phyloP scores from a whole-genome alignment of 2,113 vertebrate genomes.

The Sphyrna mokarran region DNA sequence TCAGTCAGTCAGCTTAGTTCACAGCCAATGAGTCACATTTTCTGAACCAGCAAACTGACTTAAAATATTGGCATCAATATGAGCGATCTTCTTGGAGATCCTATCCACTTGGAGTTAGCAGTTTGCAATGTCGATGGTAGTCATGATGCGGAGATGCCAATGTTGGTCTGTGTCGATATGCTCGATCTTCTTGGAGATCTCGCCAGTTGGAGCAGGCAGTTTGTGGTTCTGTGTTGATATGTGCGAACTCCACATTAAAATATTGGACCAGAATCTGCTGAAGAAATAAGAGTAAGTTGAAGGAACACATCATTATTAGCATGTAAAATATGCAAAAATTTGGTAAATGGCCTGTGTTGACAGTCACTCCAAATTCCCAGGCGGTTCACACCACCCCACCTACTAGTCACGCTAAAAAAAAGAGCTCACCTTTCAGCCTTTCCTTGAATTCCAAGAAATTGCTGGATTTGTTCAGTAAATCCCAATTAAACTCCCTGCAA shows the following conservation, averaged over 20 bases:
- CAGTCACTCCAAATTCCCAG: background rate
- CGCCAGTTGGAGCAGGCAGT: too few relatives aligned
- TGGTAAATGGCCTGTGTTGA: background rate
- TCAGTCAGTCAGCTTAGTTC: background rate
- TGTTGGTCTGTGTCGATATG: too few relatives aligned
- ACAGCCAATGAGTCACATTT: background rate
- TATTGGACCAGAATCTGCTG: background rate
- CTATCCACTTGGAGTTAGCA: too few relatives aligned
- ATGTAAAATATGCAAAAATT: background rate
- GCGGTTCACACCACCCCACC: background rate
- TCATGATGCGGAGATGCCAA: too few relatives aligned
- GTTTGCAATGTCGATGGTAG: too few relatives aligned
- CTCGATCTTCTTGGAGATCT: too few relatives aligned
- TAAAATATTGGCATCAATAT: too few relatives aligned
- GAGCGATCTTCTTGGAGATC: too few relatives aligned
- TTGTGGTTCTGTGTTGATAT: too few relatives aligned
- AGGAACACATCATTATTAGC: background rate
- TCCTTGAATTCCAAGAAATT: background rate
- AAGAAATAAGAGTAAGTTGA: background rate
- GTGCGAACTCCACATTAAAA: too few relatives aligned
- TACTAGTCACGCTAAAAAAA: background rate
- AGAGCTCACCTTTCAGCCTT: background rate
- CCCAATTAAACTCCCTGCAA: background rate
- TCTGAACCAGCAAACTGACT: background rate
- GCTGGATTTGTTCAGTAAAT: background rate